Conservation (phyloP, 2,797 vertebrate species). For the Orientallactaga sibirica region DNA sequence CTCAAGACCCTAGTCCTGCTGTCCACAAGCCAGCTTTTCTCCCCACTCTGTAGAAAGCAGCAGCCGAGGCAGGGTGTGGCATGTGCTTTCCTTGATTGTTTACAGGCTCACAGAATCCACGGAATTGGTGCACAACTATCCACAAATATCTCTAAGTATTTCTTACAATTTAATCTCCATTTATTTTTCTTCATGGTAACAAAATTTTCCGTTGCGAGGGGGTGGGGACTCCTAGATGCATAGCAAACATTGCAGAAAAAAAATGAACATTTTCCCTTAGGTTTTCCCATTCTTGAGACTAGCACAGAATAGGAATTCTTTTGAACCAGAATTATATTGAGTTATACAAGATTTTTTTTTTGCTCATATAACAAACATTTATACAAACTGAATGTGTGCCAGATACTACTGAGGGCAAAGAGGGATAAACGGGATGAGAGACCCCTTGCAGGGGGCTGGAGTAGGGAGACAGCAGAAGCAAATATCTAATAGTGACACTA, state of each 20-base stretch:
- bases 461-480: neutral
- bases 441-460: neutral
- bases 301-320: constrained; percentile 37
- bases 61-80: neutral
- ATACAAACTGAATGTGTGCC: neutral
- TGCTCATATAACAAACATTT: constrained; percentile 52
- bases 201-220: constrained; percentile 37
- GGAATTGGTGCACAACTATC: constrained; percentile 32
- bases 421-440: neutral
- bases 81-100: constrained; percentile 12
- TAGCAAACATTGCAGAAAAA: constrained; percentile 34
- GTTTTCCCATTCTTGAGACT: constrained; percentile 23
- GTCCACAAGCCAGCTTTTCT: neutral
- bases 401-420: neutral
- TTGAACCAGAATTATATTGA: constrained; percentile 7
- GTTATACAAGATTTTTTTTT: constrained; percentile 11
- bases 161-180: constrained; percentile 64
- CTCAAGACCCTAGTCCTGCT: constrained; percentile 16
- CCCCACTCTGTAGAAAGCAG: constrained; percentile 3
- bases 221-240: neutral
- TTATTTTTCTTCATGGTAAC: constrained; percentile 61
- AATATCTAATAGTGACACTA: constrained; percentile 15
- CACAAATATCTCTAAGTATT: constrained; percentile 49
- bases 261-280: neutral
- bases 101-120: constrained; percentile 1